Percentiles rank a stretch among this genome's conserved stretches.
phyloP scores from a whole-genome alignment of 2,888 invertebrate genomes.

The Zhengitettix transpicula region DNA sequence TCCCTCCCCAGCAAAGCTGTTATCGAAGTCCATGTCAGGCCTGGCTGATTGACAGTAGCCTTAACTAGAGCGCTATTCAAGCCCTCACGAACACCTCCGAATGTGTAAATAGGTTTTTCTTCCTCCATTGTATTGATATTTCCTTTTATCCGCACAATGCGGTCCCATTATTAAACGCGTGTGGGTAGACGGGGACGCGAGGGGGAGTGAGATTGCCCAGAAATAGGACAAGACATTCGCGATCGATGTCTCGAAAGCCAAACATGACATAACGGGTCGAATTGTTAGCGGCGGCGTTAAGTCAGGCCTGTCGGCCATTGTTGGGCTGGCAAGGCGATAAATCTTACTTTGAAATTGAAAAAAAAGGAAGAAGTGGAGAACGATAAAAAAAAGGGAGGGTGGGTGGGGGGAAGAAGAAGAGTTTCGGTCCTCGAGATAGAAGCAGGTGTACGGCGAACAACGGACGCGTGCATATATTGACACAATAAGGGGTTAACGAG shows the following conservation, averaged over 20 bases:
- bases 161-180: not conserved
- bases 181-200: not conserved
- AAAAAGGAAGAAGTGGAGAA: not conserved
- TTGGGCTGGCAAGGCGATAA: not conserved
- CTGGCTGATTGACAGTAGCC: not conserved
- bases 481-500: not conserved
- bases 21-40: not conserved
- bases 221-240: not conserved
- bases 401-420: not conserved
- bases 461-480: not conserved
- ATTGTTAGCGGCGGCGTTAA: not conserved
- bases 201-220: not conserved
- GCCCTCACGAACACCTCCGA: not conserved
- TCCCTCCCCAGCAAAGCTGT: not conserved
- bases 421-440: no score
- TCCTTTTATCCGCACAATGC: not conserved
- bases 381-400: not conserved
- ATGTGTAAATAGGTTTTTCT: not conserved
- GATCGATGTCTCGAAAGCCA: not conserved
- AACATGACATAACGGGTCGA: not conserved
- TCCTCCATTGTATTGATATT: constrained; percentile 1
- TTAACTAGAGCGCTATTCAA: not conserved
- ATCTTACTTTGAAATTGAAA: not conserved
- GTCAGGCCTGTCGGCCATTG: not conserved
- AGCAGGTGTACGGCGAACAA: no score